Percentiles rank a stretch among this genome's conserved stretches.
Evolutionary conservation across 2,888 invertebrate species (phyloP).

Genomic region (Germaria angustata): DNA sequence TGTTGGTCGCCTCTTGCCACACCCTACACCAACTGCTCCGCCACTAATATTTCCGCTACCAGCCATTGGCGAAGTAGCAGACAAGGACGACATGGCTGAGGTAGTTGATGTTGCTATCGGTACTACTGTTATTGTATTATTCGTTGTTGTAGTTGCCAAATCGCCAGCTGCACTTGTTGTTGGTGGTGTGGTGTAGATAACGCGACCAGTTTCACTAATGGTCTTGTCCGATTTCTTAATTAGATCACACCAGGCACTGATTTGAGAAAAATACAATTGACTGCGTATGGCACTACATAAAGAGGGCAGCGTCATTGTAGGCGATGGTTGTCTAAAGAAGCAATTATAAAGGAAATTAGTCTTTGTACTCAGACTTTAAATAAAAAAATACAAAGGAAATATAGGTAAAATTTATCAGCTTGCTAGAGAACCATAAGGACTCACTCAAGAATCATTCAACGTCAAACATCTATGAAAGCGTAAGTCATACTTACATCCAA

Average conservation of each 20-base stretch:
- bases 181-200: conserved; percentile 75
- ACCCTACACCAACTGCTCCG: conserved; percentile 5
- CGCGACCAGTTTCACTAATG: conserved; percentile 79
- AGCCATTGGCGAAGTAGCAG: conserved; percentile 3
- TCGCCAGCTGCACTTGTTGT: conserved; percentile 74
- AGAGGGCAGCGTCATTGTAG: conserved; percentile 85
- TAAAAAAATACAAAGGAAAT: not conserved
- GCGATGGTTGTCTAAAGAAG: conserved; percentile 82
- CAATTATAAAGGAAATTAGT: not conserved
- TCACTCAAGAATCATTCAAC: too few relatives aligned
- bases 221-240: conserved; percentile 78
- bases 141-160: conserved; percentile 69
- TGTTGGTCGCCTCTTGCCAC: conserved; percentile 43
- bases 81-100: conserved; percentile 6
- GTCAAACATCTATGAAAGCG: too few relatives aligned
- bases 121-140: conserved; percentile 71
- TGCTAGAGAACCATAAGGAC: too few relatives aligned
- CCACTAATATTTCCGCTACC: conserved; percentile 9
- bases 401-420: not conserved
- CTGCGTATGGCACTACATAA: conserved; percentile 95
- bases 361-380: too few relatives aligned
- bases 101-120: conserved; percentile 36
- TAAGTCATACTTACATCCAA: too few relatives aligned
- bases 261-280: conserved; percentile 97
- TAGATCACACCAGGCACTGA: conserved; percentile 90